phyloP scores from a whole-genome alignment of 2,797 vertebrate species.

The Arnoldichthys spilopterus region DNA sequence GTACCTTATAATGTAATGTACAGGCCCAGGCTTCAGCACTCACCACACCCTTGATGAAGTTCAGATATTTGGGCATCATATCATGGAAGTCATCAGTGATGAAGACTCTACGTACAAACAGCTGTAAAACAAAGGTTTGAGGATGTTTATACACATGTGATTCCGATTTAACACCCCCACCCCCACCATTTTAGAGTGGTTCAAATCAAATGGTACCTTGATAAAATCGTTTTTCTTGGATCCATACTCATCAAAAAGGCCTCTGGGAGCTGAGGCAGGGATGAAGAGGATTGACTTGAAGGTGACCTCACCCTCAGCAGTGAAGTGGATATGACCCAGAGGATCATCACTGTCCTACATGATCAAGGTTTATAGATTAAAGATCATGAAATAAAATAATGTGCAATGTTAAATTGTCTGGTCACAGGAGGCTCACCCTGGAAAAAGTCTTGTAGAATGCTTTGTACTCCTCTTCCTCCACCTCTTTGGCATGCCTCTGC shows the following conservation, averaged over 20 bases:
- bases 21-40: constrained; percentile 65
- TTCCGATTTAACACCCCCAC: background rate
- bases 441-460: constrained; percentile 99
- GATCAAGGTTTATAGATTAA: background rate
- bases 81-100: constrained; percentile 99
- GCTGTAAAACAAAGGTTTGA: constrained; percentile 55
- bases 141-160: background rate
- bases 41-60: constrained; percentile 97
- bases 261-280: constrained; percentile 90
- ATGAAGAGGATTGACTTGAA: constrained; percentile 98
- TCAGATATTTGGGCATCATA: constrained; percentile 99
- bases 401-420: background rate
- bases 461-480: constrained; percentile 96
- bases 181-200: too few species aligned
- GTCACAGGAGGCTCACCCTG: constrained; percentile 79
- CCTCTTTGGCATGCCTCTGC: constrained; percentile 95
- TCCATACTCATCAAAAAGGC: constrained; percentile 97
- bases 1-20: too few species aligned
- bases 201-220: constrained; percentile 79
- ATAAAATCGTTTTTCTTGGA: constrained; percentile 98
- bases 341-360: constrained; percentile 91
- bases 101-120: constrained; percentile 90
- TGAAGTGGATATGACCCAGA: constrained; percentile 94
- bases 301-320: constrained; percentile 97
- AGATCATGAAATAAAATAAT: background rate